Percentiles rank a stretch among this genome's conserved stretches.
These are phyloP conservation scores for Acestrorhynchus altus DNA, from an alignment of 2,797 vertebrate genomes.

Conservation along the genomic window DNA sequence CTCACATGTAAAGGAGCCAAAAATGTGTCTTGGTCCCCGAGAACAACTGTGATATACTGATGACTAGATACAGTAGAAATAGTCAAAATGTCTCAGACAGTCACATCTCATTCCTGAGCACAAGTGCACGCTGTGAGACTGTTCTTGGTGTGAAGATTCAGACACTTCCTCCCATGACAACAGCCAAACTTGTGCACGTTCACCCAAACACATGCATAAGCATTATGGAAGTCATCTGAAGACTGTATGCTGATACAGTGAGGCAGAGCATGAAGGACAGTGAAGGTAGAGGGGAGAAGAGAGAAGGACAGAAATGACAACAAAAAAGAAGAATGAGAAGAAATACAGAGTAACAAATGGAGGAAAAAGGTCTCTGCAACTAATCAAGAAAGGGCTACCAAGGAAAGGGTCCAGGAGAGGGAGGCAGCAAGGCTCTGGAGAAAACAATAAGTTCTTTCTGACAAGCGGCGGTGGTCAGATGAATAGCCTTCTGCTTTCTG, in stretches of 20 bases:
- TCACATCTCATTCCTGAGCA: conserved; percentile 53
- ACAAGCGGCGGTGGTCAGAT: conserved; percentile 71
- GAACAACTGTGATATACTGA: conserved; percentile 28
- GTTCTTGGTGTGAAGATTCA: not conserved
- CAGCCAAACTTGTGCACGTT: conserved; percentile 30
- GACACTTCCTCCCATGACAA: conserved; percentile 29
- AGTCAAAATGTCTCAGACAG: conserved; percentile 51
- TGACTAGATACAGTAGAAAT: conserved; percentile 56
- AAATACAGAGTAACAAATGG: not conserved
- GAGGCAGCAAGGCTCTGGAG: conserved; percentile 28
- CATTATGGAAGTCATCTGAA: conserved; percentile 47
- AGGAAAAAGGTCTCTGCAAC: conserved; percentile 17
- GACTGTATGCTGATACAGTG: conserved; percentile 42
- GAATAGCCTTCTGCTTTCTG: conserved; percentile 69
- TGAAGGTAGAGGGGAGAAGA: not conserved
- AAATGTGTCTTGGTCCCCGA: conserved; percentile 28
- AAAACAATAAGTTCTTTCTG: conserved; percentile 66
- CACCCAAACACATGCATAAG: conserved; percentile 38
- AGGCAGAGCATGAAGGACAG: conserved; percentile 26
- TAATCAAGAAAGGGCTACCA: conserved; percentile 35
- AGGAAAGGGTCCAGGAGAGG: conserved; percentile 20
- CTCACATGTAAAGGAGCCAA: conserved; percentile 28
- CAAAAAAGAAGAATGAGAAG: not conserved
- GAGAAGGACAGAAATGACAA: not conserved
- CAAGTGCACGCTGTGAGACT: conserved; percentile 1